Evolutionary conservation across 2,888 invertebrate species (phyloP).

Genomic region (Cataglyphis albicans): DNA sequence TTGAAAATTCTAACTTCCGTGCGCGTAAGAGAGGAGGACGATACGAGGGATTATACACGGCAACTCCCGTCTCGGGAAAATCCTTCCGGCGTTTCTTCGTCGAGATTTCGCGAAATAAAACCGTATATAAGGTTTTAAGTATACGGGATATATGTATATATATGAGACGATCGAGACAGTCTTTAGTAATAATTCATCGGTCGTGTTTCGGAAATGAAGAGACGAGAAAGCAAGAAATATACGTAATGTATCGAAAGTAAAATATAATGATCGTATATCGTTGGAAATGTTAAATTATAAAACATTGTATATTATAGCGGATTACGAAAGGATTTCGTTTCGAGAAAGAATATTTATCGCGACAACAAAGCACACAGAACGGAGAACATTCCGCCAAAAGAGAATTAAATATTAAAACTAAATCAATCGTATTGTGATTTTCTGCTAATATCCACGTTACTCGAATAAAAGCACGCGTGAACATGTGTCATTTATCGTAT

Average conservation of each 20-base stretch:
- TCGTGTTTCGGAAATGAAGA: background rate
- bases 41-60: slow-evolving; percentile 32
- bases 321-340: slow-evolving; percentile 28
- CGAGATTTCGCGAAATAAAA: slow-evolving; percentile 2
- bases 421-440: slow-evolving; percentile 23
- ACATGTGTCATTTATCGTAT: slow-evolving; percentile 23
- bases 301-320: background rate
- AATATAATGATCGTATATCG: background rate
- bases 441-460: background rate
- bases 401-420: background rate
- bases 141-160: too few species aligned
- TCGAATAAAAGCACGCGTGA: slow-evolving; percentile 7
- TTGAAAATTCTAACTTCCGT: slow-evolving; percentile 47
- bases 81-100: slow-evolving; percentile 45
- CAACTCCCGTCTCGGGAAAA: slow-evolving; percentile 38
- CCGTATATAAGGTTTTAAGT: slow-evolving; percentile 9
- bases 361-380: background rate
- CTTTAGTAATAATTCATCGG: slow-evolving; percentile 10
- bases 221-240: background rate
- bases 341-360: slow-evolving; percentile 15
- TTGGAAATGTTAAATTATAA: slow-evolving; percentile 17
- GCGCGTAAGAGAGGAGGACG: slow-evolving; percentile 32
- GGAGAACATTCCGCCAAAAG: slow-evolving; percentile 18
- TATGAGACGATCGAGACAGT: background rate
- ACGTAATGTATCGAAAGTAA: background rate